Conservation (phyloP, 92 coral and sea anemone species). For the Actinernus sp. region DNA sequence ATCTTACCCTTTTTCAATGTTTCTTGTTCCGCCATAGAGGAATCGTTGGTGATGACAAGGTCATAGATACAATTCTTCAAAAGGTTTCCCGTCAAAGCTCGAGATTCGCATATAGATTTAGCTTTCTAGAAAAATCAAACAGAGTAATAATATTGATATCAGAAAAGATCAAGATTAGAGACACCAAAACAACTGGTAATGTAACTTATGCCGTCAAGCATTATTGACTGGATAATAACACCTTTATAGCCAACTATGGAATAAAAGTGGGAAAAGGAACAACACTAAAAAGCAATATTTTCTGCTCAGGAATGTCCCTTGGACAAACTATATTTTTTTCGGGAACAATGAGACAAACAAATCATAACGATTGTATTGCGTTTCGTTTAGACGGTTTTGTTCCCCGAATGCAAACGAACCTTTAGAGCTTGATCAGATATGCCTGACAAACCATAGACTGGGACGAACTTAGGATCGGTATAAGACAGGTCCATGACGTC, state of each 20-base stretch:
- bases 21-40: conserved; percentile 64
- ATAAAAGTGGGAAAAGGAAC: too few relatives aligned
- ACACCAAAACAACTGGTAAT: too few relatives aligned
- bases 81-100: conserved; percentile 45
- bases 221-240: too few relatives aligned
- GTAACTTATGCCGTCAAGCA: too few relatives aligned
- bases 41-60: conserved; percentile 73
- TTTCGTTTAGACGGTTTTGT: too few relatives aligned
- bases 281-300: too few relatives aligned
- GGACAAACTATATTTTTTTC: too few relatives aligned
- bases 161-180: too few relatives aligned
- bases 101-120: conserved; percentile 30
- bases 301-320: too few relatives aligned
- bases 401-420: neutral
- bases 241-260: too few relatives aligned
- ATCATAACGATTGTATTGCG: too few relatives aligned
- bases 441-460: conserved; percentile 41
- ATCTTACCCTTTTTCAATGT: conserved; percentile 54
- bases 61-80: conserved; percentile 75
- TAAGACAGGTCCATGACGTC: conserved; percentile 72
- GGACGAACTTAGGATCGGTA: conserved; percentile 48
- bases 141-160: too few relatives aligned
- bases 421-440: neutral
- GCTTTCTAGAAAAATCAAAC: conserved; percentile 86
- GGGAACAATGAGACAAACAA: neutral